Conservation (phyloP, 2,888 invertebrate species). For the Sisyra terminalis region DNA sequence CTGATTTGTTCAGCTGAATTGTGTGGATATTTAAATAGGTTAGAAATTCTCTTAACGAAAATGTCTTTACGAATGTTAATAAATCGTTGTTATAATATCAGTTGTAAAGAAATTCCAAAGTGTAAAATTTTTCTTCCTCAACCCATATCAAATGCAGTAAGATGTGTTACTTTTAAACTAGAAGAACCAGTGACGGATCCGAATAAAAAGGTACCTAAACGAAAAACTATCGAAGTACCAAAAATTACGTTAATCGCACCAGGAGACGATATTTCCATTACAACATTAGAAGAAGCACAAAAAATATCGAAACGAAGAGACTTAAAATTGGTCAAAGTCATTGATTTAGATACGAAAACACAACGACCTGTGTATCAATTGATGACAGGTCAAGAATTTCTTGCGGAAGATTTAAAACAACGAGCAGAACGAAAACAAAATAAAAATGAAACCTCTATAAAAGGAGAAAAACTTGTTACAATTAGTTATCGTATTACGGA, state of each 20-base stretch:
- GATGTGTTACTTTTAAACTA: background rate
- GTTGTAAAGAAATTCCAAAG: background rate
- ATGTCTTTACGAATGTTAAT: conserved; percentile 4
- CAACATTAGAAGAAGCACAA: conserved; percentile 49
- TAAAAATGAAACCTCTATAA: conserved; percentile 26
- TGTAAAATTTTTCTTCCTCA: no score
- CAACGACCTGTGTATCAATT: conserved; percentile 52
- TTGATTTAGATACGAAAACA: conserved; percentile 49
- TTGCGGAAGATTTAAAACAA: conserved; percentile 39
- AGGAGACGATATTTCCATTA: conserved; percentile 34
- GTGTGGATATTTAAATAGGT: no score
- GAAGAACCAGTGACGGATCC: background rate
- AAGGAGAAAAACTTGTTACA: conserved; percentile 46
- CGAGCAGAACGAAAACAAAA: conserved; percentile 31
- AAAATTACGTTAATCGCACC: conserved; percentile 48
- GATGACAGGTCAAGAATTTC: conserved; percentile 46
- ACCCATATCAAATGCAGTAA: background rate
- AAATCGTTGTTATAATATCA: conserved; percentile 1
- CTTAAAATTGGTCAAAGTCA: conserved; percentile 48
- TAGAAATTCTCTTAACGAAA: background rate
- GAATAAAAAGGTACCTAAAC: conserved; percentile 16
- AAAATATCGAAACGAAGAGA: conserved; percentile 49
- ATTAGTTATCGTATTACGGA: conserved; percentile 43
- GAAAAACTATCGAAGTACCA: conserved; percentile 24
- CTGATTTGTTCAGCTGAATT: background rate